A percentile compares a stretch with the other conserved stretches of the same genome.
These are phyloP conservation scores for Tychaedon coryphoeus DNA, from an alignment of 2,113 vertebrate species.

Conservation along the genomic window DNA sequence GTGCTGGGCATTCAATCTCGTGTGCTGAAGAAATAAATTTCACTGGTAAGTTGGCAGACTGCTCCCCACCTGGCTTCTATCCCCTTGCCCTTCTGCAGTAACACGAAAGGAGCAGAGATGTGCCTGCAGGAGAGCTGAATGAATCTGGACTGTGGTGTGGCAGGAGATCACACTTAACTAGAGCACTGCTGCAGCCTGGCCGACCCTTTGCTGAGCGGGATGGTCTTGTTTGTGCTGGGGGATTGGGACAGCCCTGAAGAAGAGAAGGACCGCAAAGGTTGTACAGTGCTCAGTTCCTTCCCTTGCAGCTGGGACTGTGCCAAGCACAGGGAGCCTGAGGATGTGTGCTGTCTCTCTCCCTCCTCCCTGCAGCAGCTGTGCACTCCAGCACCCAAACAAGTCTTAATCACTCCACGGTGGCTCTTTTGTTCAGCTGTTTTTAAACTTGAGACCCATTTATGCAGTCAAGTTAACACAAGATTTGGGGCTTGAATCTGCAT, in stretches of 20 bases:
- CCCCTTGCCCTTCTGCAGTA: not conserved
- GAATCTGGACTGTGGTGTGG: not conserved
- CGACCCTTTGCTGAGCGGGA: not conserved
- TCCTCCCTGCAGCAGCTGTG: not conserved
- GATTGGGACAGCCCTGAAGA: not conserved
- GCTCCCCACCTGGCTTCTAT: not conserved
- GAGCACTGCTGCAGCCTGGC: not conserved
- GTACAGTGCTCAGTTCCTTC: not conserved
- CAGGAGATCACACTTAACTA: not conserved
- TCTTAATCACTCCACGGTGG: not conserved
- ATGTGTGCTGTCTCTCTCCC: not conserved
- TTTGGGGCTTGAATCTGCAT: not conserved
- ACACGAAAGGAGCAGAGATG: not conserved
- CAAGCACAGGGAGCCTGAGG: not conserved
- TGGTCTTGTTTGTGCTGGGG: fast-evolving
- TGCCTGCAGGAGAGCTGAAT: not conserved
- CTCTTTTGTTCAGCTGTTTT: conserved; percentile 9
- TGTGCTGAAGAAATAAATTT: not conserved
- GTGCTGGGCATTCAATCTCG: not conserved
- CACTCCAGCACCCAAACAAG: conserved; percentile 9
- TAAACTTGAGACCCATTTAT: not conserved
- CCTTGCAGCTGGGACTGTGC: not conserved
- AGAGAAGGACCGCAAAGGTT: not conserved
- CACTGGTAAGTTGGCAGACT: not conserved
- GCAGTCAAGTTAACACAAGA: not conserved